A percentile compares a stretch with the other conserved stretches of the same genome.
These are phyloP conservation scores for Fistularia tabacaria DNA, from an alignment of 2,797 vertebrate species.

Conservation along the genomic window DNA sequence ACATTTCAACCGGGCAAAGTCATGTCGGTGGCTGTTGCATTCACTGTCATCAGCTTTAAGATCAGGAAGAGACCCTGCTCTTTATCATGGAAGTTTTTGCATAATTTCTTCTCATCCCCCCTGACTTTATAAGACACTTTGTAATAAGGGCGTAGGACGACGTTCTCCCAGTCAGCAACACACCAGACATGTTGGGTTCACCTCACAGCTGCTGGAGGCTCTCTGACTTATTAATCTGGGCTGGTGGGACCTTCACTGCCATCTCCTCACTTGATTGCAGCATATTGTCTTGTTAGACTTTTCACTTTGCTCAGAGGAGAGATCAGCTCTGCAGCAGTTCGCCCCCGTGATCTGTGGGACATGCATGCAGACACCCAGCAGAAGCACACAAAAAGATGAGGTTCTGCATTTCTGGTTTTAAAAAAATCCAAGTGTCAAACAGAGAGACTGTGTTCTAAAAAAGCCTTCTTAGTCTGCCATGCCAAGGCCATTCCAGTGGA, in stretches of 20 bases:
- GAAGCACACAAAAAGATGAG: too few relatives aligned
- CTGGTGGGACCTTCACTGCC: slow-evolving; percentile 45
- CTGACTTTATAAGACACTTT: slow-evolving; percentile 12
- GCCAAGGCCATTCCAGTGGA: slow-evolving; percentile 13
- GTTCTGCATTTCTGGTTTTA: too few relatives aligned
- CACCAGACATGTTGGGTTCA: slow-evolving; percentile 5
- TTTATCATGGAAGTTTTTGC: slow-evolving; percentile 17
- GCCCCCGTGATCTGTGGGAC: too few relatives aligned
- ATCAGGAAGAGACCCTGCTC: not conserved
- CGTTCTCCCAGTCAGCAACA: slow-evolving; percentile 12
- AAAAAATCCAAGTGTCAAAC: too few relatives aligned
- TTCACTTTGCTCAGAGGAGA: too few relatives aligned
- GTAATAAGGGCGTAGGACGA: slow-evolving; percentile 7
- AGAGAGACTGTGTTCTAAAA: too few relatives aligned
- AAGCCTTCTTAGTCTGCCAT: too few relatives aligned
- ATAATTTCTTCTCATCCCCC: slow-evolving; percentile 6
- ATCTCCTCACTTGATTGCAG: slow-evolving; percentile 47
- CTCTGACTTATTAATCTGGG: slow-evolving; percentile 55
- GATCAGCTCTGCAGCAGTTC: too few relatives aligned
- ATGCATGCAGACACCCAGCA: too few relatives aligned
- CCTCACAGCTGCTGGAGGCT: slow-evolving; percentile 13
- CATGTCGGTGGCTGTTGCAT: not conserved
- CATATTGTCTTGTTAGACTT: slow-evolving; percentile 22
- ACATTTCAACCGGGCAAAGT: too few relatives aligned
- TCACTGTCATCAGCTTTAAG: not conserved